Evolutionary conservation across 1,140 invertebrate genomes (phyloP).

Genomic region (Calycopis cecrops): DNA sequence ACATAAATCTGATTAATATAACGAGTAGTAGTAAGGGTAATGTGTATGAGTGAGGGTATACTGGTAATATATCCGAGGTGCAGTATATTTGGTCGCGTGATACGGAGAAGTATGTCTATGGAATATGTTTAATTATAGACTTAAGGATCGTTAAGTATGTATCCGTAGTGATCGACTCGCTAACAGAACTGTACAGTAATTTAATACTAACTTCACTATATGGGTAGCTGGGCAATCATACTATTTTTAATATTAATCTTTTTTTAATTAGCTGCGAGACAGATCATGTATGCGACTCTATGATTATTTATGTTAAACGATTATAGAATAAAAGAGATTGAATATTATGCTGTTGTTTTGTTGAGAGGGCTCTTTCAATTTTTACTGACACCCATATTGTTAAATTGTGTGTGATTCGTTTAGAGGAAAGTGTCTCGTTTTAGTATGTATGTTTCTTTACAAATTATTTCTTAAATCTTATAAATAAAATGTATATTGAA

Average conservation of each 20-base stretch:
- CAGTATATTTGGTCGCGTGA: constrained; percentile 9
- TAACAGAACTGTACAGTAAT: constrained; percentile 65
- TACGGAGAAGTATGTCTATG: constrained; percentile 3
- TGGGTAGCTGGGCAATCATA: constrained; percentile 72
- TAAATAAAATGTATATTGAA: constrained; percentile 55
- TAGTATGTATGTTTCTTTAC: constrained; percentile 34
- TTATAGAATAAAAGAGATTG: constrained; percentile 36
- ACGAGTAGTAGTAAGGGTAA: constrained; percentile 20
- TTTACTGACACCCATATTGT: constrained; percentile 30
- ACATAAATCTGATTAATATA: constrained; percentile 67
- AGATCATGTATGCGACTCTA: constrained; percentile 48
- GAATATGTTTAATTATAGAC: neutral
- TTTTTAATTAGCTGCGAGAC: constrained; percentile 48
- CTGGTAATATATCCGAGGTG: constrained; percentile 7
- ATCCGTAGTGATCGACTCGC: constrained; percentile 55
- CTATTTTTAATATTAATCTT: constrained; percentile 65
- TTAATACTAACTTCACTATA: constrained; percentile 70
- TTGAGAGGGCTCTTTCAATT: constrained; percentile 27
- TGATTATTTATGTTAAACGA: constrained; percentile 41
- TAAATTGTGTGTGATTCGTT: constrained; percentile 38
- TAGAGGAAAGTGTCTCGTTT: constrained; percentile 25
- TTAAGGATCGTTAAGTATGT: constrained; percentile 36
- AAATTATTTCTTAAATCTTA: constrained; percentile 40
- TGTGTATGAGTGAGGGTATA: constrained; percentile 10
- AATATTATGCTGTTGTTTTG: constrained; percentile 43